Conservation (phyloP, 2,888 invertebrate genomes). For the Bedellia somnulentella region DNA sequence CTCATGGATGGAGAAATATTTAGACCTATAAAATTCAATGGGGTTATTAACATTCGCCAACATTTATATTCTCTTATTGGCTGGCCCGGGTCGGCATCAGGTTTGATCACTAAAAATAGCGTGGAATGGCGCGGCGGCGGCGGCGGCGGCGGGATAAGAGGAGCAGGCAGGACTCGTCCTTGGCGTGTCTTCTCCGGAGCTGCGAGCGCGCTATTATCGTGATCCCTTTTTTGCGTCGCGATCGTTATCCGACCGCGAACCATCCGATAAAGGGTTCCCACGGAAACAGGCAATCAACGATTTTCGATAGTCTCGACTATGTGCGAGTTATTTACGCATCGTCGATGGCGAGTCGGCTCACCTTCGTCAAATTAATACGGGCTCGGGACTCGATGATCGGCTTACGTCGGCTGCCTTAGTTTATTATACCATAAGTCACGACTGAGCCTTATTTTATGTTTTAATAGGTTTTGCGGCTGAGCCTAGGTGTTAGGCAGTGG, state of each 20-base stretch:
- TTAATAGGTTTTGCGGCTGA: no score
- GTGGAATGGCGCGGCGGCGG: slow-evolving; percentile 31
- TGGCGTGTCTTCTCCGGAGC: slow-evolving; percentile 18
- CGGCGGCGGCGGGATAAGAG: slow-evolving; percentile 15
- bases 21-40: no score
- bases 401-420: no score
- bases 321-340: slow-evolving; percentile 33
- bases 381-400: no score
- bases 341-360: no score
- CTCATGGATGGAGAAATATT: no score
- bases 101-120: slow-evolving; percentile 55
- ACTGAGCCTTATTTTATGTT: no score
- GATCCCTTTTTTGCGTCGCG: slow-evolving; percentile 53
- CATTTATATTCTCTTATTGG: slow-evolving; percentile 24
- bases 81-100: slow-evolving; percentile 26
- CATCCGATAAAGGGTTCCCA: slow-evolving; percentile 43
- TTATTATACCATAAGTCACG: no score
- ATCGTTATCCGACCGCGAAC: slow-evolving; percentile 53
- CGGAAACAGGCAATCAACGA: slow-evolving; percentile 35
- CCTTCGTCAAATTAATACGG: no score
- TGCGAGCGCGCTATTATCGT: slow-evolving; percentile 38
- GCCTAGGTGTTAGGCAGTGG: no score
- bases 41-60: slow-evolving; percentile 23
- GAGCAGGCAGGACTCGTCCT: slow-evolving; percentile 15
- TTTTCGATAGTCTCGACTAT: slow-evolving; percentile 35